Percentiles rank a stretch among this genome's conserved stretches.
These are phyloP conservation scores for Ceyx cyanopectus DNA, from an alignment of 2,113 vertebrate species.

Conservation along the genomic window DNA sequence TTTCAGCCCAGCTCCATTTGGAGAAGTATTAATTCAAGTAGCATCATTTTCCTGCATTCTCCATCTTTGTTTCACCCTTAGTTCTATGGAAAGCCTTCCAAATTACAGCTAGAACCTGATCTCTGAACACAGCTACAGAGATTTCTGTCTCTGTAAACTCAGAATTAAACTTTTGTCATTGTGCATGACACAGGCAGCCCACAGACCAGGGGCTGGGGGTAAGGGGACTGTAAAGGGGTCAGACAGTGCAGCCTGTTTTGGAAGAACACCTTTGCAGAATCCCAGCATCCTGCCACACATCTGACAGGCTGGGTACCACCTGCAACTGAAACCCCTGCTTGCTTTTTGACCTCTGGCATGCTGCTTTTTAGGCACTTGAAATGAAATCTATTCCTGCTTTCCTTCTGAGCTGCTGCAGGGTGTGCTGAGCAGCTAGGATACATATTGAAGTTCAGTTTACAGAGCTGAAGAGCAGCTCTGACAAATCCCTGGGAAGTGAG, in stretches of 20 bases:
- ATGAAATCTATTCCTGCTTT: background rate
- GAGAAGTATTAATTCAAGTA: background rate
- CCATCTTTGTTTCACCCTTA: background rate
- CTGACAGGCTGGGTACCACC: background rate
- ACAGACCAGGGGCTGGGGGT: rapidly evolving
- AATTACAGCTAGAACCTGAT: background rate
- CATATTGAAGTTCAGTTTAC: background rate
- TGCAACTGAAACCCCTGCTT: background rate
- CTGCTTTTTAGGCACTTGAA: background rate
- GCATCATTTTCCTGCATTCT: background rate
- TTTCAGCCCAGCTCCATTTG: background rate
- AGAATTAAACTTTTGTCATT: background rate
- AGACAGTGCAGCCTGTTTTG: background rate
- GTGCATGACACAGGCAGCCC: background rate
- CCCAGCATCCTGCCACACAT: background rate
- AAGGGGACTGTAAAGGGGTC: too few species aligned
- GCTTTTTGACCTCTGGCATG: background rate
- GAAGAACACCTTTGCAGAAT: background rate
- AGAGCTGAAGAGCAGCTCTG: background rate
- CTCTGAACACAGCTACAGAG: background rate
- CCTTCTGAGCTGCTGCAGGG: background rate
- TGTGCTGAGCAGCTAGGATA: background rate
- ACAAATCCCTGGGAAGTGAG: background rate
- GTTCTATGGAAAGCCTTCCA: background rate
- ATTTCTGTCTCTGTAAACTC: background rate